Conservation (phyloP, 2,113 vertebrate species). For the Charadrius vociferus region DNA sequence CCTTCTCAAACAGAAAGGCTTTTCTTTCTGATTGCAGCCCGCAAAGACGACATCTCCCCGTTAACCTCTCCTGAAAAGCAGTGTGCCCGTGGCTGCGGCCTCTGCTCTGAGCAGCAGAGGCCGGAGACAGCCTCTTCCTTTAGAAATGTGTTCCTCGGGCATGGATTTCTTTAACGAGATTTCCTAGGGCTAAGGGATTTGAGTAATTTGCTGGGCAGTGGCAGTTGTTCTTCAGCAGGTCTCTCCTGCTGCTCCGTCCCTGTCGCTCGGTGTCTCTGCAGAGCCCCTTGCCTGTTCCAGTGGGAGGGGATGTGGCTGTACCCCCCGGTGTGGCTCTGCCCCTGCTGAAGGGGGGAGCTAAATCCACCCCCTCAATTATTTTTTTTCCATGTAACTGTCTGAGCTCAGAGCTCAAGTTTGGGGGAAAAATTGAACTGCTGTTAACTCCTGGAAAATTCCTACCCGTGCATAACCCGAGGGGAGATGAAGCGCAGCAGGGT, state of each 20-base stretch:
- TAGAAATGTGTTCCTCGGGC: background rate
- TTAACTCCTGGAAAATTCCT: background rate
- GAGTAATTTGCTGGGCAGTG: background rate
- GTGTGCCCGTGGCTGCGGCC: fast-evolving
- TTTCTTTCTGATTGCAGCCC: background rate
- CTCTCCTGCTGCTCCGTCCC: background rate
- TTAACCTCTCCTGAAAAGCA: background rate
- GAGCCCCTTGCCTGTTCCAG: fast-evolving
- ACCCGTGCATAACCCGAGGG: fast-evolving
- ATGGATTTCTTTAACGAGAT: constrained; percentile 16
- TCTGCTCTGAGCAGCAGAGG: background rate
- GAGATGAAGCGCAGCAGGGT: background rate
- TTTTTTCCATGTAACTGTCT: background rate
- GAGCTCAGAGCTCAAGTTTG: background rate
- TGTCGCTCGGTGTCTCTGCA: background rate
- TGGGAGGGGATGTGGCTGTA: too few relatives aligned
- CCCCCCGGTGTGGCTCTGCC: background rate
- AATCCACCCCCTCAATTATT: fast-evolving
- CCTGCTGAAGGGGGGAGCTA: background rate
- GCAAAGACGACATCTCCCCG: background rate
- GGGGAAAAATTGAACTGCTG: background rate
- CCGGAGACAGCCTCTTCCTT: background rate
- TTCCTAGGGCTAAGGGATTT: background rate
- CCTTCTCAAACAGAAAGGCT: background rate
- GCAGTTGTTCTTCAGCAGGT: background rate